Conservation (phyloP, 2,113 vertebrate species). For the Gambusia holbrooki region DNA sequence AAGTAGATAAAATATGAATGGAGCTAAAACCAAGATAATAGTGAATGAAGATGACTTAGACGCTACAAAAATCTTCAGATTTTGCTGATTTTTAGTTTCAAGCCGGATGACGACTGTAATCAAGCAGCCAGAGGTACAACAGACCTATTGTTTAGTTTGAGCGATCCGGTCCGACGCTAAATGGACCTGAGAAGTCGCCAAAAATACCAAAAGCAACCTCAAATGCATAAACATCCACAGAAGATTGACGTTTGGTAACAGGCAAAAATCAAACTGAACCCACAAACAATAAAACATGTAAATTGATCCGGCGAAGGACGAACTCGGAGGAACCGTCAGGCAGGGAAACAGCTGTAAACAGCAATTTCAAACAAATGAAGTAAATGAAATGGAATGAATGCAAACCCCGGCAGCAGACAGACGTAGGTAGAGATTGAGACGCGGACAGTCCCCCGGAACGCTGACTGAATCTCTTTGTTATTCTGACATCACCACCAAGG, state of each 20-base stretch:
- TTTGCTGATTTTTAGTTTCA: no score
- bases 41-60: no score
- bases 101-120: no score
- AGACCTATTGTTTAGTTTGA: background rate
- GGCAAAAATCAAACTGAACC: background rate
- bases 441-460: constrained; percentile 21
- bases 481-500: constrained; percentile 2
- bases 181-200: background rate
- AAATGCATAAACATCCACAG: background rate
- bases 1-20: no score
- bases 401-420: background rate
- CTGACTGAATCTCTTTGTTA: constrained; percentile 42
- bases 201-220: background rate
- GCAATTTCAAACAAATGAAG: background rate
- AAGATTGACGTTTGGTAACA: background rate
- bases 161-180: background rate
- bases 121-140: background rate
- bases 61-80: no score
- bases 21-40: no score
- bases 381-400: background rate
- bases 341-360: background rate
- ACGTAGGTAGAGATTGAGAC: constrained; percentile 1
- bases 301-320: background rate
- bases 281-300: background rate
- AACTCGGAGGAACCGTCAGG: background rate